Evolutionary conservation across 1,140 invertebrate genomes (phyloP), one percentile per base, ranked within the genome.

Genomic region (Solen grandis): DNA sequence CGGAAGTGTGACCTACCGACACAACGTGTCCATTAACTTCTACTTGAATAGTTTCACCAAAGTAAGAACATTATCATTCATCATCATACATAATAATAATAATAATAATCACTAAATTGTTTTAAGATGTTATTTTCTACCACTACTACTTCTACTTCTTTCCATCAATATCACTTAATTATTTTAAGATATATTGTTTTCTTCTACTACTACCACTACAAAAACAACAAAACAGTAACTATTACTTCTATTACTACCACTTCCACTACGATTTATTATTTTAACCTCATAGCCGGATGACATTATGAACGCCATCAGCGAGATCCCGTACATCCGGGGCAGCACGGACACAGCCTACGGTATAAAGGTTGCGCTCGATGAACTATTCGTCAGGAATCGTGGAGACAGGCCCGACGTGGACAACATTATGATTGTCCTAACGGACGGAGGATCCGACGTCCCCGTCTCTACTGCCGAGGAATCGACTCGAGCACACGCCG

Each of bases 1-100:
- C 10, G 84, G 84, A n/a, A 60, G 83, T 19, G 65, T 85, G 19
- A 70, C 52, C 0, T 85, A 74, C 72, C 76, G 63, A 25, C 72
- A 74, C 29, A 46, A 79, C 41, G 54, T 66, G 0, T 59, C 57
- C 31, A 59, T 70, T 33, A 72, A 83, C 19, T 83, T 85, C 36
- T 50, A 80, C 54, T 65, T 85, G 16, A 79, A 85, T 33, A 27
- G 74, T 2, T 85, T 35, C 57, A 78, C 38, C 33, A 57, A 35
- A 29, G 66, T 75, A 38, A 33, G 33, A 2, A 46, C 8, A 25
- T 57, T 8, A 14, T 57, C 55, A 57, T 19, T 14, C 5, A 46
- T 10, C 41, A n/a, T n/a, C n/a, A n/a, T n/a, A n/a, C n/a, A n/a
- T n/a, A n/a, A n/a, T n/a, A n/a, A n/a, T n/a, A n/a, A n/a, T n/a